A percentile compares a stretch with the other conserved stretches of the same genome.
Conservation (phyloP, 64 coral and sea anemone genomes). For the Catalaphyllia jardinei region DNA sequence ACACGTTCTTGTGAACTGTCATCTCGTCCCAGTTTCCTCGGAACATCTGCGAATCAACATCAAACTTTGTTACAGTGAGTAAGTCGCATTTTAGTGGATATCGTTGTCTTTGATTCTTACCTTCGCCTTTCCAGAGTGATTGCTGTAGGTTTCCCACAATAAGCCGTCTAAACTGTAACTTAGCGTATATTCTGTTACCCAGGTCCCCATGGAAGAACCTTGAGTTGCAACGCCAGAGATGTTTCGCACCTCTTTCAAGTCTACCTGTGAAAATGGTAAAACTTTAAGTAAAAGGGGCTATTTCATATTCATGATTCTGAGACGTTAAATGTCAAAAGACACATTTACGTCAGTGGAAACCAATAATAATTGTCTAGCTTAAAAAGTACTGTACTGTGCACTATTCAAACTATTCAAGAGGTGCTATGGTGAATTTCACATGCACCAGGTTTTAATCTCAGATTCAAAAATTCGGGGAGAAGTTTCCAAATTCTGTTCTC, state of each 20-base stretch:
- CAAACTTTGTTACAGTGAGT: no score
- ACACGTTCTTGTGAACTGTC: constrained; percentile 22
- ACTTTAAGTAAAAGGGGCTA: neutral
- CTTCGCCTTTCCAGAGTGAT: neutral
- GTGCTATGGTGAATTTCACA: no score
- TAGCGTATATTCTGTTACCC: constrained; percentile 58
- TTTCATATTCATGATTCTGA: neutral
- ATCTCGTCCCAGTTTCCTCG: constrained; percentile 38
- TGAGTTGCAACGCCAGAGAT: constrained; percentile 64
- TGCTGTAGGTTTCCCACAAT: constrained; percentile 45
- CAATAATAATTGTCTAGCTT: no score
- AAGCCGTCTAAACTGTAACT: constrained; percentile 46
- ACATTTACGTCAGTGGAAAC: no score
- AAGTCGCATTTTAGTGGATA: neutral
- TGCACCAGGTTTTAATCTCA: no score
- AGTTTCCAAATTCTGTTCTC: no score
- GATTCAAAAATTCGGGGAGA: no score
- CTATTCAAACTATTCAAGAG: no score
- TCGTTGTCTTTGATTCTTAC: neutral
- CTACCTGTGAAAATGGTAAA: constrained; percentile 15
- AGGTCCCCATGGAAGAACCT: constrained; percentile 35
- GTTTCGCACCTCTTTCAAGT: constrained; percentile 4
- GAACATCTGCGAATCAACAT: constrained; percentile 21
- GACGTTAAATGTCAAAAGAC: no score
- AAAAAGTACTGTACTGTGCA: no score